Conservation (phyloP, 2,113 vertebrate species). For the Sigmodon hispidus region DNA sequence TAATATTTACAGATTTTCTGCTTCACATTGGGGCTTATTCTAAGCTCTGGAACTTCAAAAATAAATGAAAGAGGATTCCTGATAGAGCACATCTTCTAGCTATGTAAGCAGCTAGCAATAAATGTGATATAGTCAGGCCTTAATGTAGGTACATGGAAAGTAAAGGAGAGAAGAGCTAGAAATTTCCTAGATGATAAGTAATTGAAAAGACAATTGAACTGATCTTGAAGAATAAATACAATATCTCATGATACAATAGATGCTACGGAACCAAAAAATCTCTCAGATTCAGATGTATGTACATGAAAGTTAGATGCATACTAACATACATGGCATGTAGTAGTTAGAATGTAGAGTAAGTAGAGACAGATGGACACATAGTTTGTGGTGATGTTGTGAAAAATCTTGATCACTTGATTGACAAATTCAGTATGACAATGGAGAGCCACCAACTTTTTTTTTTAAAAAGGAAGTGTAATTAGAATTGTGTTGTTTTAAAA, state of each 20-base stretch:
- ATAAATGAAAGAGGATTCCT: not conserved
- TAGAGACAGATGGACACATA: not conserved
- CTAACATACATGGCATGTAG: not conserved
- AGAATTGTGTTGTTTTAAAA: not conserved
- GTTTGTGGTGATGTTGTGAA: not conserved
- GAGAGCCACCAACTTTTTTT: not conserved
- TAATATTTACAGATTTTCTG: not conserved
- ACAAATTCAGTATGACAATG: constrained; percentile 9
- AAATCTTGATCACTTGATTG: not conserved
- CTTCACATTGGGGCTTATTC: not conserved
- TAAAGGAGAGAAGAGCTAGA: not conserved
- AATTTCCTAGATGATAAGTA: not conserved
- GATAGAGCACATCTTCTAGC: not conserved
- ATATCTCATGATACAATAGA: not conserved
- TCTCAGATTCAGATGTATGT: not conserved
- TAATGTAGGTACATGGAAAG: not conserved
- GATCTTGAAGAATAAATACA: not conserved
- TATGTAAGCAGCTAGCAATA: not conserved
- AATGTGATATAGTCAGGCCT: not conserved
- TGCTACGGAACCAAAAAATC: not conserved
- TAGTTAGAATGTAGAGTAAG: not conserved
- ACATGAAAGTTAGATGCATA: not conserved
- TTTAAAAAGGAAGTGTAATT: not conserved
- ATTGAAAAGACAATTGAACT: not conserved
- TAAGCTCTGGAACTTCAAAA: not conserved